Base-by-base conservation (phyloP, 2,113 vertebrate species). In the Daphoenositta chrysoptera region DNA sequence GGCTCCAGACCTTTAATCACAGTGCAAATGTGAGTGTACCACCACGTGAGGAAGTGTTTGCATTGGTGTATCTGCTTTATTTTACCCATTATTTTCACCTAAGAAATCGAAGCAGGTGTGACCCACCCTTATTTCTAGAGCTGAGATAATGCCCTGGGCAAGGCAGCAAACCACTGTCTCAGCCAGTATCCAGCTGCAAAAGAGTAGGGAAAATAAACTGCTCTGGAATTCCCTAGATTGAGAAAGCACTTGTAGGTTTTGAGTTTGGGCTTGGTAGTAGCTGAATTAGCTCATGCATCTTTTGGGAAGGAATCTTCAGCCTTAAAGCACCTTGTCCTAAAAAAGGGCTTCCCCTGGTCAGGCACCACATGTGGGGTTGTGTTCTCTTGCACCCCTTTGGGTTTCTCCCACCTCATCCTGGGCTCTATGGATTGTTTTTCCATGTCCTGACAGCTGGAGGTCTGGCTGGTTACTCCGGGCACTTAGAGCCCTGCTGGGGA, bases 321-420 rank as follows among this genome's bases (percentile, higher is more conserved):
- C 47, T 60, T 28, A 28, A 61, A 50, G 35, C 35, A 60, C 6
- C 19, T 87, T 10, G 3, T 33, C 18, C 11, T 57, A 33, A 42
- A 53, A 69, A 50, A 39, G 7, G 26, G 6, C 53, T 87, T 56
- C 35, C 13, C 7, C 27, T 10, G 18, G 11, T 31, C 17, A 24
- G 40, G 37, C 45, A 6, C 5, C 21, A 5, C 10, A 26, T 0
- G 5, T 31, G 26, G 26, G 24, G 4, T 13, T 90, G 37, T 35
- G 7, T 28, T 87, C 20, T 18, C 10, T 31, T 50, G 44, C 7
- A 37, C 11, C 6, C 9, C 24, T 83, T 50, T 31, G 56, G 33
- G 22, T 79, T 83, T 65, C 6, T 87, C 27, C 11, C 7, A 19
- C 51, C 23, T 61, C 35, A 8, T 54, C 26, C 1, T 39, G 26